Evolutionary conservation across 2,797 vertebrate species (phyloP).

Genomic region (Coluber constrictor): DNA sequence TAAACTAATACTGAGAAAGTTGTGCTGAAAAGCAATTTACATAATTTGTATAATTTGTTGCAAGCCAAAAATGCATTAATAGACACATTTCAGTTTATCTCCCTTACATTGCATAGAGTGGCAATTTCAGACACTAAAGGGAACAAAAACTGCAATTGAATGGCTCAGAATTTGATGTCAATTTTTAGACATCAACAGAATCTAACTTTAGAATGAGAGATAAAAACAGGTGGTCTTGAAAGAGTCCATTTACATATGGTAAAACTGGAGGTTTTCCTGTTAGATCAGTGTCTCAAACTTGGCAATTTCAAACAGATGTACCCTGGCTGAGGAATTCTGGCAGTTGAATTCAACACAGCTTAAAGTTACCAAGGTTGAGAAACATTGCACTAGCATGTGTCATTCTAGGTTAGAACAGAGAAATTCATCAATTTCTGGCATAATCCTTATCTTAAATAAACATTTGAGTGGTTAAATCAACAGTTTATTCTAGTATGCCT

Average conservation of each 20-base stretch:
- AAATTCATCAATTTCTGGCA: too few species aligned
- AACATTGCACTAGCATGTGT: background rate
- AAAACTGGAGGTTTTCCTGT: too few species aligned
- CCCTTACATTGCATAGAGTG: background rate
- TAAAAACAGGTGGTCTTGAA: background rate
- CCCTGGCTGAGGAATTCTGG: too few species aligned
- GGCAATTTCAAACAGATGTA: too few species aligned
- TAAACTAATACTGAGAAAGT: background rate
- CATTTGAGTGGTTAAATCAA: too few species aligned
- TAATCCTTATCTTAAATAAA: too few species aligned
- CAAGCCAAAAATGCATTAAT: background rate
- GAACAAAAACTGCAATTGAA: background rate
- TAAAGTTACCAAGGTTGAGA: background rate
- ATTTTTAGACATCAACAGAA: background rate
- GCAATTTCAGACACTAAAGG: background rate
- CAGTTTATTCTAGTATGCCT: too few species aligned
- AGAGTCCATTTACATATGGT: too few species aligned
- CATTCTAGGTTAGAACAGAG: too few species aligned
- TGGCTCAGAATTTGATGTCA: background rate
- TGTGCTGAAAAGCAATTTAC: background rate
- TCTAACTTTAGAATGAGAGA: background rate
- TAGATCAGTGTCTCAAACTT: too few species aligned
- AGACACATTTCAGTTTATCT: background rate
- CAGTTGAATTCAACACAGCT: background rate
- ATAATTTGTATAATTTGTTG: background rate